Conservation (phyloP, 1,140 invertebrate genomes). For the Cydia pomonella region DNA sequence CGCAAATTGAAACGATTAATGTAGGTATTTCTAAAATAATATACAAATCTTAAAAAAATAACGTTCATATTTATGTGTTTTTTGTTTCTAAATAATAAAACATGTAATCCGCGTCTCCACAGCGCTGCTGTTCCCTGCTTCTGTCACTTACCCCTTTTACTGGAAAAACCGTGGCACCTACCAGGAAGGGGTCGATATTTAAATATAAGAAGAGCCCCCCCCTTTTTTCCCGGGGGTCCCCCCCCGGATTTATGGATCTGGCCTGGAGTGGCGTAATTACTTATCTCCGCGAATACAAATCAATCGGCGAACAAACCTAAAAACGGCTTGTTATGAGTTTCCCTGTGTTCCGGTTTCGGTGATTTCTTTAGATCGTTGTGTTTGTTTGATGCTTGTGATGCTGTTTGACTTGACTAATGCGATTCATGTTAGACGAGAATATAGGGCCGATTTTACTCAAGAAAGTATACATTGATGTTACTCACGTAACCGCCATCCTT, state of each 20-base stretch:
- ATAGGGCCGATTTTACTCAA: too few relatives aligned
- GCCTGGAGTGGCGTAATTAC: slow-evolving; percentile 75
- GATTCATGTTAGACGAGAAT: too few relatives aligned
- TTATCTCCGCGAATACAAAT: slow-evolving; percentile 79
- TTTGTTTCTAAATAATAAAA: slow-evolving; percentile 22
- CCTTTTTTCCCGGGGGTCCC: slow-evolving; percentile 70
- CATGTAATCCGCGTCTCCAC: slow-evolving; percentile 44
- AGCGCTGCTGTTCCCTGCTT: slow-evolving; percentile 58
- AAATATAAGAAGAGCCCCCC: slow-evolving; percentile 80
- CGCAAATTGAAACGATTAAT: too few relatives aligned
- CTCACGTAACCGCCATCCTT: too few relatives aligned
- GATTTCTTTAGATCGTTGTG: slow-evolving; percentile 7
- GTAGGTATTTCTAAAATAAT: too few relatives aligned
- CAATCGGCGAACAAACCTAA: slow-evolving; percentile 59
- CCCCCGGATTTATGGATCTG: slow-evolving; percentile 78
- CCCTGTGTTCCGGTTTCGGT: neutral
- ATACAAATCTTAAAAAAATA: too few relatives aligned
- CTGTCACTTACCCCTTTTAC: slow-evolving; percentile 80
- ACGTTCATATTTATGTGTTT: too few relatives aligned
- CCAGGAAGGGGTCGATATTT: slow-evolving; percentile 79
- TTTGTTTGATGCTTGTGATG: slow-evolving; percentile 6
- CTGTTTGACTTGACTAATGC: too few relatives aligned
- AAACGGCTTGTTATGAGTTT: slow-evolving; percentile 47
- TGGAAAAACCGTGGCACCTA: slow-evolving; percentile 80
- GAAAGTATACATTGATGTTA: too few relatives aligned